These are phyloP conservation scores for Metacarcinus magister DNA, from an alignment of 2,888 invertebrate genomes.

Conservation along the genomic window DNA sequence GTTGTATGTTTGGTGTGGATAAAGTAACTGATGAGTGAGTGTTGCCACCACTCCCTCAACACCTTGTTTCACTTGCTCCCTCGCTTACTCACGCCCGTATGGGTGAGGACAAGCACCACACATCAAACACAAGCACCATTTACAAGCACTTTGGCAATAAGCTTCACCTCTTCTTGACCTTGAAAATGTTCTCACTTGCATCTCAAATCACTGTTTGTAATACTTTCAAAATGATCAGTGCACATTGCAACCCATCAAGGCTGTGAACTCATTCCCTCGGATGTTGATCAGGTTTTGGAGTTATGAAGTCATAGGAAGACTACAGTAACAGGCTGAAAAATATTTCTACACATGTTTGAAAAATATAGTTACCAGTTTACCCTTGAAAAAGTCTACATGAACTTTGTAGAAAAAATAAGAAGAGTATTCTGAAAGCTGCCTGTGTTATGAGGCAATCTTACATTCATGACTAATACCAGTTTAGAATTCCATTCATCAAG, in stretches of 20 bases:
- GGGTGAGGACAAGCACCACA: neutral
- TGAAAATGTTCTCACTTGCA: neutral
- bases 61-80: neutral
- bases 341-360: neutral
- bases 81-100: neutral
- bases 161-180: neutral
- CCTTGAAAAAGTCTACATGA: neutral
- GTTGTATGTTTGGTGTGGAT: conserved; percentile 19
- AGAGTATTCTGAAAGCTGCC: neutral
- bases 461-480: neutral
- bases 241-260: neutral
- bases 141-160: conserved; percentile 18
- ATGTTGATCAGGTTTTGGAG: neutral
- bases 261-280: neutral
- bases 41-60: neutral
- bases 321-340: conserved; percentile 42
- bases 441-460: neutral
- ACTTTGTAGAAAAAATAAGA: neutral
- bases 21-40: neutral
- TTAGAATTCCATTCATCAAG: neutral
- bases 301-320: conserved; percentile 36
- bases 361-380: neutral
- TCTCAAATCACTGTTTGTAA: neutral
- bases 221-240: neutral
- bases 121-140: conserved; percentile 18